phyloP scores from a whole-genome alignment of 2,797 vertebrate genomes.

The Falco biarmicus region DNA sequence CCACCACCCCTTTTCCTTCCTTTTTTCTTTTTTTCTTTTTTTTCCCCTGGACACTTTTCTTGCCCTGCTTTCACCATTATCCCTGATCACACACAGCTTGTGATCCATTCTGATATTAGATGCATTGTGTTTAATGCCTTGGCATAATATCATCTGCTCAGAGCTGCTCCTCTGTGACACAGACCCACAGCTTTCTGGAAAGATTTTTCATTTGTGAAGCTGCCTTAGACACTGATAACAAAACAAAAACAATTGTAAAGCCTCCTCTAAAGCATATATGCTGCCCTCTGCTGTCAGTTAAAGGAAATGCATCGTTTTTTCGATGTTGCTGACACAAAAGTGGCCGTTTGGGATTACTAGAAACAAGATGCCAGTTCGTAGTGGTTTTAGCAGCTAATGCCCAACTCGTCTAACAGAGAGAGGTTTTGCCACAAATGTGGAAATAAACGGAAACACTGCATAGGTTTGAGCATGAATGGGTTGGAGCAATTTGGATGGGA shows the following conservation, averaged over 20 bases:
- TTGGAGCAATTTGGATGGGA: not conserved
- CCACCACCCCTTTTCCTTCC: not conserved
- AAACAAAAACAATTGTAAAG: not conserved
- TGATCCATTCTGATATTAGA: not conserved
- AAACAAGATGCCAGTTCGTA: not conserved
- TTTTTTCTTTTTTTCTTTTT: not conserved
- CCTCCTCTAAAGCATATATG: not conserved
- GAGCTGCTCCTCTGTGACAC: not conserved
- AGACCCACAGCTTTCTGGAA: not conserved
- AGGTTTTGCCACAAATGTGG: not conserved
- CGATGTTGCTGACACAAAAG: not conserved
- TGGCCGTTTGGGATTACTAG: not conserved
- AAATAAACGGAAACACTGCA: not conserved
- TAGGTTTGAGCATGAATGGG: not conserved
- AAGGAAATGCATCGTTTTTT: not conserved
- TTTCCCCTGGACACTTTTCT: not conserved
- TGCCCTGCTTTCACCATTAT: not conserved
- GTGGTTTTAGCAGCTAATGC: not conserved
- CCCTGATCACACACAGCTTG: not conserved
- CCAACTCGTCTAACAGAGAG: not conserved
- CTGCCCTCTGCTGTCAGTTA: constrained; percentile 44
- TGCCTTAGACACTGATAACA: not conserved
- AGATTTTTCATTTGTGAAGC: not conserved
- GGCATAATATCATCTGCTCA: not conserved
- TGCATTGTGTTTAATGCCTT: not conserved